Percentiles rank a stretch among this genome's conserved stretches.
Evolutionary conservation across 2,113 vertebrate species (phyloP).

Genomic region (Chaetorhynchus papuensis): DNA sequence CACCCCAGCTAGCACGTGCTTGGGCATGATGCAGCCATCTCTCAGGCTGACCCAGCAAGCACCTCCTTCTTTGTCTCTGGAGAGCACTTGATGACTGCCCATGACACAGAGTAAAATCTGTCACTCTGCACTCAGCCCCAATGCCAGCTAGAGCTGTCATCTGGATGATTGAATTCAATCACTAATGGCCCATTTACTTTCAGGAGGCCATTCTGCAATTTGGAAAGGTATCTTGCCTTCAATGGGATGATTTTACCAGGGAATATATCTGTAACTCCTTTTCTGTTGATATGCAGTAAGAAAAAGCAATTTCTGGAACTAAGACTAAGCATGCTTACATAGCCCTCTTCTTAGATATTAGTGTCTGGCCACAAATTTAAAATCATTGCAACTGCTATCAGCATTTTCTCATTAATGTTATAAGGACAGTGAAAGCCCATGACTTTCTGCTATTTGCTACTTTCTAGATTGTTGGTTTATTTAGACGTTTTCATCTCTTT

Average conservation of each 20-base stretch:
- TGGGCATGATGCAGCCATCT: neutral
- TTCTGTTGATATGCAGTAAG: neutral
- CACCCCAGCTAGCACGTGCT: neutral
- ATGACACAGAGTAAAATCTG: neutral
- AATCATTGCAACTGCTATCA: neutral
- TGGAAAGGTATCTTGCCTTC: conserved; percentile 5
- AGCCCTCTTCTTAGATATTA: neutral
- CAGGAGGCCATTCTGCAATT: conserved; percentile 24
- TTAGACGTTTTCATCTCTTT: neutral
- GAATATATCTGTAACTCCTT: neutral
- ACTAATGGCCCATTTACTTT: conserved; percentile 36
- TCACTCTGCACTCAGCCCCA: neutral
- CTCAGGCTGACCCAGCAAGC: neutral
- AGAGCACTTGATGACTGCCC: neutral
- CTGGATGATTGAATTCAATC: conserved; percentile 11
- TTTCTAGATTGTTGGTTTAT: neutral
- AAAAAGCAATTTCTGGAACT: neutral
- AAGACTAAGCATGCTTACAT: neutral
- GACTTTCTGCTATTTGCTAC: neutral
- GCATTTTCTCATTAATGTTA: neutral
- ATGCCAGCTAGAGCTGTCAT: neutral
- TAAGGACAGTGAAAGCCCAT: neutral
- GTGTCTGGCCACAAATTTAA: neutral
- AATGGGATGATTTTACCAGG: neutral
- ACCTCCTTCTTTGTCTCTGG: neutral